phyloP scores from a whole-genome alignment of 2,888 invertebrate genomes.

The Drosophila fulvimacula region DNA sequence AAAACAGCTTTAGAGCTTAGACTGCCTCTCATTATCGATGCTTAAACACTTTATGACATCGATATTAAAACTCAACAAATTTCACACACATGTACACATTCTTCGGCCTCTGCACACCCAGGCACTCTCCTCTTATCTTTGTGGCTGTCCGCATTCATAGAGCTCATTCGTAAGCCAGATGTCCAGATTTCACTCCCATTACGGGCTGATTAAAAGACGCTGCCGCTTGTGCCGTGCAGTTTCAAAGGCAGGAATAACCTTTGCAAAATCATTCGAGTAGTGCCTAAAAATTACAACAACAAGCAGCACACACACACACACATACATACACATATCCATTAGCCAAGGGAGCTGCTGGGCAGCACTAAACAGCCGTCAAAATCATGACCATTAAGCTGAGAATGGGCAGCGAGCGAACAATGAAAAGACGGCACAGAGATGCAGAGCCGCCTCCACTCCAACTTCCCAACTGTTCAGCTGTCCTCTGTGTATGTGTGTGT shows the following conservation, averaged over 20 bases:
- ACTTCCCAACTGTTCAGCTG: slow-evolving; percentile 44
- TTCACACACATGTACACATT: background rate
- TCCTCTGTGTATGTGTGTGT: slow-evolving; percentile 23
- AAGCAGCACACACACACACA: slow-evolving; percentile 24
- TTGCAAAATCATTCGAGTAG: slow-evolving; percentile 37
- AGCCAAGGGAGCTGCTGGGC: slow-evolving; percentile 39
- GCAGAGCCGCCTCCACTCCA: slow-evolving; percentile 14
- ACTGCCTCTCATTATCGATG: too few relatives aligned
- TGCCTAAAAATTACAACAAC: slow-evolving; percentile 33
- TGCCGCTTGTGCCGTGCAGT: slow-evolving; percentile 17
- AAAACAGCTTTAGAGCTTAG: too few relatives aligned
- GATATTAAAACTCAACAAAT: background rate
- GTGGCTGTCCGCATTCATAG: background rate
- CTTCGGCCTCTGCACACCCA: too few relatives aligned
- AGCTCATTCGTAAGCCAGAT: slow-evolving; percentile 31
- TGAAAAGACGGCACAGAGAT: slow-evolving; percentile 54
- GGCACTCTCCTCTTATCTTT: background rate
- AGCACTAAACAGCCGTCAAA: slow-evolving; percentile 82
- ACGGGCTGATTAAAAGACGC: slow-evolving; percentile 73
- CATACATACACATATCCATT: slow-evolving; percentile 48
- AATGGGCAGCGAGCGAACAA: slow-evolving; percentile 51
- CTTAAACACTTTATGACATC: background rate
- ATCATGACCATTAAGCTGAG: slow-evolving; percentile 81
- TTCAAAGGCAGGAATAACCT: slow-evolving; percentile 29
- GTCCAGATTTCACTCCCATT: slow-evolving; percentile 66